Evolutionary conservation across 2,888 invertebrate species (phyloP), one percentile per base, ranked within the genome.

Genomic region (Fabriciana adippe): DNA sequence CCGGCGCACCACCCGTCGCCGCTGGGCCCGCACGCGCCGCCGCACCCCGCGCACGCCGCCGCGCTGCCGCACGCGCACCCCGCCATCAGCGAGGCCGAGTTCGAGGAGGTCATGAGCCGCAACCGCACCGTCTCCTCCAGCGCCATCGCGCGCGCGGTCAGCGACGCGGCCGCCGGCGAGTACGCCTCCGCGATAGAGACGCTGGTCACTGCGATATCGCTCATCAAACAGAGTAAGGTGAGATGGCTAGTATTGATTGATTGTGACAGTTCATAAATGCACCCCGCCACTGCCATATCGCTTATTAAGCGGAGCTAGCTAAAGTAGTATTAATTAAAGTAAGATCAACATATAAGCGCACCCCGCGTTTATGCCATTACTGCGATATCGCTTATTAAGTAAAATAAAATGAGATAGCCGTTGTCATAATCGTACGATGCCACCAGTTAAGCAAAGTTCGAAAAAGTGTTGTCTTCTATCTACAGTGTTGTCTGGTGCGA

Each of bases 131-230:
- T 99, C 0, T 99, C 98, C 50, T 98, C 98, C 75, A 98, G 98
- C 64, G 99, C 99, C 18, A 99, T 99, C 75, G 97, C 98, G 15
- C 93, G 99, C 70, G 99, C 99, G 14, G 99, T 99, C 51, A 97
- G 98, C 61, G 99, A 99, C 91, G 99, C 99, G 3, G 98, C 98
- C 55, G 97, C 98, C 67, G 98, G 99, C 13, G 99, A 99, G 90
- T 99, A 97, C 90, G 98, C 98, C 2, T 98, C 98, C 87, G 99
- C 99, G 61, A 99, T 99, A 73, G 99, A 99, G 92, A 99, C 99
- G 3, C 94, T 99, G 73, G 98, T 99, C 69, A 99, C 99, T 0
- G 99, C 99, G 8, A 99, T 99, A 79, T 99, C 99, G 11, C 94
- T 99, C 67, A 99, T 99, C 77, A 99, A 99, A 86, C 99, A 99